Evolutionary conservation across 2,888 invertebrate species (phyloP).

Genomic region (Ptychoptera albimana): DNA sequence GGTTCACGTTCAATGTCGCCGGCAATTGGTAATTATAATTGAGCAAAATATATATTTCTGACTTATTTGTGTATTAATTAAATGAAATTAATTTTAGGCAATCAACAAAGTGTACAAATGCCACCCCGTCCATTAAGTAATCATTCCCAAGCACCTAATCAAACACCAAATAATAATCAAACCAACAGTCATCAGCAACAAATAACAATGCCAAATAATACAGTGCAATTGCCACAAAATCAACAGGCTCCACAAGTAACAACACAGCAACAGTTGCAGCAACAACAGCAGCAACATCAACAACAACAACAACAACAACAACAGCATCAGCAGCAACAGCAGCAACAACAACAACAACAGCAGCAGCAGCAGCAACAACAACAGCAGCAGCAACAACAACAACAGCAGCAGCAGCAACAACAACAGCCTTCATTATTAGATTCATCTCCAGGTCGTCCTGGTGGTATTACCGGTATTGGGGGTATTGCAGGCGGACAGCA

Average conservation of each 20-base stretch:
- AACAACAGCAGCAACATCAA: conserved; percentile 27
- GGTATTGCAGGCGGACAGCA: conserved; percentile 27
- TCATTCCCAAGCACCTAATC: conserved; percentile 37
- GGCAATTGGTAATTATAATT: conserved; percentile 61
- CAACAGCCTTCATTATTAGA: conserved; percentile 7
- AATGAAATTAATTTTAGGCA: conserved; percentile 34
- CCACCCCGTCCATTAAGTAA: conserved; percentile 87
- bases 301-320: conserved; percentile 25
- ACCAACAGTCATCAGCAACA: neutral
- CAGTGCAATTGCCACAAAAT: conserved; percentile 13
- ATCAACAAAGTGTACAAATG: conserved; percentile 86
- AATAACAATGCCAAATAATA: conserved; percentile 24
- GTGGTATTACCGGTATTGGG: conserved; percentile 25
- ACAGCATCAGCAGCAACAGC: conserved; percentile 8
- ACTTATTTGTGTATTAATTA: conserved; percentile 4
- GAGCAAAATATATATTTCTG: neutral
- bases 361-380: conserved; percentile 12
- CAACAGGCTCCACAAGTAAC: conserved; percentile 15
- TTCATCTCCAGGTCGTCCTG: conserved; percentile 9
- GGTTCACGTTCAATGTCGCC: conserved; percentile 96
- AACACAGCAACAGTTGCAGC: conserved; percentile 19
- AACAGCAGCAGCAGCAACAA: conserved; percentile 25
- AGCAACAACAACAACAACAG: conserved; percentile 7
- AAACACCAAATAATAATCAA: conserved; percentile 5
- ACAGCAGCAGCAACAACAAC: conserved; percentile 18